These are phyloP conservation scores for Procambarus clarkii DNA, from an alignment of 1,140 invertebrate genomes.

Conservation along the genomic window DNA sequence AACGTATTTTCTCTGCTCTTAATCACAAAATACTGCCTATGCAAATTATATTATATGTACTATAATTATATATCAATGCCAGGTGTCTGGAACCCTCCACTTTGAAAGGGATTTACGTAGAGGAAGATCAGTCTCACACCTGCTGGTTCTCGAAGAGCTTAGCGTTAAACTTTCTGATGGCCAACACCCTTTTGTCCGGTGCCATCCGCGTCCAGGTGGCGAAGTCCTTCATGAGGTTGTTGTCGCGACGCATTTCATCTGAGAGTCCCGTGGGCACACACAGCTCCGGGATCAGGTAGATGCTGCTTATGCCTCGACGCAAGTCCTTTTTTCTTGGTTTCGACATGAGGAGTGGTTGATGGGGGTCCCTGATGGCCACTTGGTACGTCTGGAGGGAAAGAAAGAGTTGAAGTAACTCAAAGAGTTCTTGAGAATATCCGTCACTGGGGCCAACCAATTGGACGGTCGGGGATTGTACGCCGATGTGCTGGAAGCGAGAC, in stretches of 20 bases:
- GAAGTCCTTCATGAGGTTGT: slow-evolving; percentile 74
- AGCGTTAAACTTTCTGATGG: slow-evolving; percentile 69
- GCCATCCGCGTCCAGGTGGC: slow-evolving; percentile 75
- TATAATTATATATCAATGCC: too few relatives aligned
- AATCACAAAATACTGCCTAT: too few relatives aligned
- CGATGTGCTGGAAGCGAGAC: too few relatives aligned
- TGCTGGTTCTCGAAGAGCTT: slow-evolving; percentile 39
- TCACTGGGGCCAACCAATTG: too few relatives aligned
- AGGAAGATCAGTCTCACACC: neutral
- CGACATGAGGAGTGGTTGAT: slow-evolving; percentile 72
- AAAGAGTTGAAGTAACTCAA: neutral
- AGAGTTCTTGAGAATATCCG: too few relatives aligned
- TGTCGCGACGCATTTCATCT: slow-evolving; percentile 73
- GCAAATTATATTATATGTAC: too few relatives aligned
- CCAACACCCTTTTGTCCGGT: slow-evolving; percentile 75
- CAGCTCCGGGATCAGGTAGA: slow-evolving; percentile 75
- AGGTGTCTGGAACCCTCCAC: too few relatives aligned
- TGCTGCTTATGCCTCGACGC: slow-evolving; percentile 72
- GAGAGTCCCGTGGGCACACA: slow-evolving; percentile 75
- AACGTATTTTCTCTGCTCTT: too few relatives aligned
- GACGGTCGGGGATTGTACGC: too few relatives aligned
- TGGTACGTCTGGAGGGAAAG: slow-evolving; percentile 75
- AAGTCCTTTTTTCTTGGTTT: slow-evolving; percentile 74
- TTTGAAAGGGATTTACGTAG: too few relatives aligned
- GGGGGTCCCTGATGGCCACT: slow-evolving; percentile 68